A percentile compares a stretch with the other conserved stretches of the same genome.
Conservation (phyloP, 2,113 vertebrate genomes). For the Nycticebus coucang region DNA sequence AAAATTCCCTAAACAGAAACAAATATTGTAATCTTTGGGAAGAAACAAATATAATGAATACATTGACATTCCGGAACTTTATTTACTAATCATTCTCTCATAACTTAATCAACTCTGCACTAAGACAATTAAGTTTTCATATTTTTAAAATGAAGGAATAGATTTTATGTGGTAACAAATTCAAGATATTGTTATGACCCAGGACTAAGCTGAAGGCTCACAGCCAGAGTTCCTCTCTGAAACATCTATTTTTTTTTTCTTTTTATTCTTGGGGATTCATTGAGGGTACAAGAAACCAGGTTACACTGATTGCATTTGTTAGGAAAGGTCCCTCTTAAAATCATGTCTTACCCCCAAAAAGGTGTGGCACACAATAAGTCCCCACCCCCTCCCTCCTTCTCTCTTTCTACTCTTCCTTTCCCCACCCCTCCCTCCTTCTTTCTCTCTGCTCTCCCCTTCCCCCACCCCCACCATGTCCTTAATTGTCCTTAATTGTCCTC, state of each 20-base stretch:
- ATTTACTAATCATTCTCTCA: conserved; percentile 1
- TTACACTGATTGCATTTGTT: no score
- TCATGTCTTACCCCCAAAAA: no score
- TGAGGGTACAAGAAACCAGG: no score
- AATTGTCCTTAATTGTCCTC: no score
- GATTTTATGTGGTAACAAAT: neutral
- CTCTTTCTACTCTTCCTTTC: no score
- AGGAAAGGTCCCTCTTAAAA: no score
- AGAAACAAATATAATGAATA: neutral
- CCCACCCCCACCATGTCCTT: no score
- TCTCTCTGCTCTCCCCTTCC: no score
- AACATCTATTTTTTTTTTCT: neutral
- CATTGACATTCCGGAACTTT: neutral
- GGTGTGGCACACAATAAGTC: no score
- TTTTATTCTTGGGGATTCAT: no score
- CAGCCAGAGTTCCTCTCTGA: neutral
- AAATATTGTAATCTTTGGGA: neutral
- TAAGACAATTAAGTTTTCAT: neutral
- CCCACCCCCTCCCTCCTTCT: no score
- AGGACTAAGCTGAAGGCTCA: neutral
- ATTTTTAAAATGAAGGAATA: neutral
- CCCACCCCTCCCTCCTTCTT: no score
- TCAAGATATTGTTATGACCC: neutral
- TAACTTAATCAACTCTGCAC: neutral
- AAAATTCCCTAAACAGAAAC: neutral